These are phyloP conservation scores for Probosciger aterrimus DNA, from an alignment of 2,113 vertebrate species.

Conservation along the genomic window DNA sequence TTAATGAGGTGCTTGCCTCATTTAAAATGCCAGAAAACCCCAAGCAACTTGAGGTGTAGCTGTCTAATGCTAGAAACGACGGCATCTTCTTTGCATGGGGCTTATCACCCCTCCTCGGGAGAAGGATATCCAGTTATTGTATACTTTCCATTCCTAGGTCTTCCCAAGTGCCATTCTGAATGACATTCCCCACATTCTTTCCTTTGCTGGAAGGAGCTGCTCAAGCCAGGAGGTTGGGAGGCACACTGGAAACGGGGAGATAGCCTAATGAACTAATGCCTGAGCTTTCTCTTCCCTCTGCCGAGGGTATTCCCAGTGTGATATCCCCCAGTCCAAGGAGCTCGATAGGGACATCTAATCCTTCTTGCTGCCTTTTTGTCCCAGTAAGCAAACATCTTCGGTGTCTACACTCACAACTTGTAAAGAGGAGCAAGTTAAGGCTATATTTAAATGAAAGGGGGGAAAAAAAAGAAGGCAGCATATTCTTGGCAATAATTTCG, in stretches of 20 bases:
- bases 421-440: neutral
- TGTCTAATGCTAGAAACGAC: neutral
- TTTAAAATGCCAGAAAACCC: neutral
- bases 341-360: neutral
- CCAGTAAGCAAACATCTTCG: neutral
- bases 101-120: neutral
- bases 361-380: neutral
- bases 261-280: no score
- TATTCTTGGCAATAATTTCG: conserved; percentile 38
- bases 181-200: conserved; percentile 31
- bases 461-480: neutral
- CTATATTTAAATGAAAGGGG: neutral
- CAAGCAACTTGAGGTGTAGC: neutral
- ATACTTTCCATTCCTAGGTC: neutral
- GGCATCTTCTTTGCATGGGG: neutral
- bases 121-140: neutral
- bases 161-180: neutral
- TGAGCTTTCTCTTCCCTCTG: neutral
- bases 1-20: neutral
- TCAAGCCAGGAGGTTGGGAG: neutral
- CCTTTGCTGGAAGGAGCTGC: conserved; percentile 5
- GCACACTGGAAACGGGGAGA: neutral
- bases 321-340: accelerated
- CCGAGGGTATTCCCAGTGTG: neutral
- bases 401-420: neutral